These are phyloP conservation scores for Globicephala melas DNA, from an alignment of 2,113 vertebrate genomes.

Conservation along the genomic window DNA sequence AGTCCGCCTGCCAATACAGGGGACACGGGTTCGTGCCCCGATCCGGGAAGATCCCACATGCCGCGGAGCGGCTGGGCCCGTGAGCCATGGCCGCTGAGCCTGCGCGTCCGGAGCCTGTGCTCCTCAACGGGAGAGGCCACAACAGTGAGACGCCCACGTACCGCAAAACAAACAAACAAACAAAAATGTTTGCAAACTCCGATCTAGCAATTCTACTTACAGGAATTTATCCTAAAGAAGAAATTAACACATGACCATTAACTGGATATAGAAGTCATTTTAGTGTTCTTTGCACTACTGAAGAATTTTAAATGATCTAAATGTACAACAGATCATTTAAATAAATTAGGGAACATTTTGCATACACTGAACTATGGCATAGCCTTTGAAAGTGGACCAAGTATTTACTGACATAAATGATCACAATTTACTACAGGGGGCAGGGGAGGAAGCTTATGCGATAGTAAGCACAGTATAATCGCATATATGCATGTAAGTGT, in stretches of 20 bases:
- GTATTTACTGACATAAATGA: background rate
- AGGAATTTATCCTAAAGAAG: background rate
- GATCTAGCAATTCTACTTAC: background rate
- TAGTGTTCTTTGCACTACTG: background rate
- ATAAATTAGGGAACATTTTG: background rate
- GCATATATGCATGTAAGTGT: background rate
- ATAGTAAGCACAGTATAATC: background rate
- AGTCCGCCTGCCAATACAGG: too few species aligned
- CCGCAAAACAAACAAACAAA: too few species aligned
- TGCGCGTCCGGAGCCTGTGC: too few species aligned
- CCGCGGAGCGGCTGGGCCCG: too few species aligned
- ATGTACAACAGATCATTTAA: background rate
- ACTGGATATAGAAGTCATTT: background rate
- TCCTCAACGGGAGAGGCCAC: too few species aligned
- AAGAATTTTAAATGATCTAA: background rate
- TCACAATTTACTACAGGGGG: background rate
- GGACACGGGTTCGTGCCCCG: too few species aligned
- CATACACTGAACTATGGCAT: background rate
- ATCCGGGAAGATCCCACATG: too few species aligned
- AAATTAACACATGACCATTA: background rate
- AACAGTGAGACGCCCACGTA: too few species aligned
- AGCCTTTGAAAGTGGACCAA: background rate
- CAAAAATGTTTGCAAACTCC: background rate
- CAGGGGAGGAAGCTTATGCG: background rate
- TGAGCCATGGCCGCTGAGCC: too few species aligned